Evolutionary conservation across 2,888 invertebrate species (phyloP).

Genomic region (Harmothoe impar): DNA sequence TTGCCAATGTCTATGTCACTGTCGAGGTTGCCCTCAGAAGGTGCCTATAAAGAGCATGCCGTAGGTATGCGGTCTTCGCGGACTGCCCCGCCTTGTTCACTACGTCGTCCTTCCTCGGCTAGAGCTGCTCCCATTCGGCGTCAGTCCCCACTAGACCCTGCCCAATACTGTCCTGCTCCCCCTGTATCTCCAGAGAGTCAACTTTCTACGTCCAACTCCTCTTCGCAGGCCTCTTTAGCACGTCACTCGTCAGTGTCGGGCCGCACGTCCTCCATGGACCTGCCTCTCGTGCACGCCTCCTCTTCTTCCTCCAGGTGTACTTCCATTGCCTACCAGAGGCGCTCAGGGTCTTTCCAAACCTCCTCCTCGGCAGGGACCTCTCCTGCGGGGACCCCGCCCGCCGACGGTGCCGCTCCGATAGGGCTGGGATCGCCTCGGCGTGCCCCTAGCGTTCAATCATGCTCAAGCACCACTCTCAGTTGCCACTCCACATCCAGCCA

Average conservation of each 20-base stretch:
- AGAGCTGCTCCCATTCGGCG: not conserved
- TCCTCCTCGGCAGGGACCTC: slow-evolving; percentile 56
- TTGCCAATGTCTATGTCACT: slow-evolving; percentile 49
- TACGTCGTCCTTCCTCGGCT: slow-evolving; percentile 4
- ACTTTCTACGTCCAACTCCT: slow-evolving; percentile 40
- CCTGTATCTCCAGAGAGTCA: slow-evolving; percentile 46
- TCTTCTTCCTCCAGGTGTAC: not conserved
- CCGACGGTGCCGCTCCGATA: not conserved
- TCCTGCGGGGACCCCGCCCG: slow-evolving; percentile 20
- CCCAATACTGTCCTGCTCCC: not conserved
- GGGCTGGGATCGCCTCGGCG: slow-evolving; percentile 32
- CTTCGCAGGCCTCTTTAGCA: slow-evolving; percentile 29
- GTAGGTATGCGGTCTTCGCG: not conserved
- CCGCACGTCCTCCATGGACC: slow-evolving; percentile 31
- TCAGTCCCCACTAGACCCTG: not conserved
- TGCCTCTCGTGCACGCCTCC: slow-evolving; percentile 40
- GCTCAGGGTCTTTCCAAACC: slow-evolving; percentile 50
- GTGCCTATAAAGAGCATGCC: not conserved
- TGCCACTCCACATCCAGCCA: slow-evolving; percentile 51
- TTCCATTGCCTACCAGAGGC: slow-evolving; percentile 17
- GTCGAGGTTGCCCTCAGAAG: slow-evolving; percentile 30
- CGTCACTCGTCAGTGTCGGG: not conserved
- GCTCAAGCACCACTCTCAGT: slow-evolving; percentile 53
- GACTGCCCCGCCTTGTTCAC: slow-evolving; percentile 42
- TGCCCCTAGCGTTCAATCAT: slow-evolving; percentile 54